phyloP scores from a whole-genome alignment of 2,113 vertebrate genomes.

The Cervus canadensis region DNA sequence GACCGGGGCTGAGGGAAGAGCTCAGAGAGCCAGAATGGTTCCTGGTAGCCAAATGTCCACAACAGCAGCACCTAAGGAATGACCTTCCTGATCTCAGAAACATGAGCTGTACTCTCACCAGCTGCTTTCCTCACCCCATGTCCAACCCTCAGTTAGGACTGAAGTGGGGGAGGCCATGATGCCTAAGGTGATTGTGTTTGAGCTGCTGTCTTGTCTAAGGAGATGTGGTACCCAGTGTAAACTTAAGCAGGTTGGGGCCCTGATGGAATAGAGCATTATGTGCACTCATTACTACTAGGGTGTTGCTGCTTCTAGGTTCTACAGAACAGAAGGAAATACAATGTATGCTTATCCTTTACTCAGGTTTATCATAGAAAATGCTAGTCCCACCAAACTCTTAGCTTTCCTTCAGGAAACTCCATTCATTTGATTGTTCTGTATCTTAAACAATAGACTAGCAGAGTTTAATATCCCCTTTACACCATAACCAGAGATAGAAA shows the following conservation, averaged over 20 bases:
- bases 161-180: neutral
- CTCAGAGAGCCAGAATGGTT: conserved; percentile 18
- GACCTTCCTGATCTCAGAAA: conserved; percentile 30
- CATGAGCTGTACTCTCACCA: neutral
- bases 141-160: neutral
- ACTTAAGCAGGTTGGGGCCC: neutral
- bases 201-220: neutral
- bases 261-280: neutral
- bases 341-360: neutral
- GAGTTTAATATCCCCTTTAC: neutral
- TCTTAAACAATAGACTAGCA: neutral
- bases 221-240: neutral
- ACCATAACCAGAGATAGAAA: neutral
- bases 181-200: neutral
- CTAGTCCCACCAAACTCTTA: neutral
- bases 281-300: neutral
- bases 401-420: neutral
- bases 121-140: neutral
- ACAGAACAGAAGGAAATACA: neutral
- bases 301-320: neutral
- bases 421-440: neutral
- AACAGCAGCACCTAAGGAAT: conserved; percentile 18
- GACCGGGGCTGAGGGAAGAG: conserved; percentile 53
- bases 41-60: conserved; percentile 32
- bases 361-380: neutral